phyloP scores from a whole-genome alignment of 2,797 vertebrate species.

The Eulemur mongoz region DNA sequence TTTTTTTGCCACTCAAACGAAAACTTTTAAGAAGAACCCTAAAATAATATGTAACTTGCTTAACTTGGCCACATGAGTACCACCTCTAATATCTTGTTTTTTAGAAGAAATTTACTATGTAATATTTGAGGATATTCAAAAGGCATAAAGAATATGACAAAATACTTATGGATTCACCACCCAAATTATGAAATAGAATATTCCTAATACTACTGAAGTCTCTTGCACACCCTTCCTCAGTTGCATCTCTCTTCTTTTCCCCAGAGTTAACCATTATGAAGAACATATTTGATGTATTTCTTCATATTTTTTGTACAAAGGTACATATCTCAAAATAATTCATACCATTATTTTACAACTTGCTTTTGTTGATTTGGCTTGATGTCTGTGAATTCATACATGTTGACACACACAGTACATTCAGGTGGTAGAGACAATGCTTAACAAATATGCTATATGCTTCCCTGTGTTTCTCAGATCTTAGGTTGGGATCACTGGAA shows the following conservation, averaged over 20 bases:
- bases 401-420: neutral
- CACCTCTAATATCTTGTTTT: neutral
- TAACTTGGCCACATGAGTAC: neutral
- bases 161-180: neutral
- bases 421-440: neutral
- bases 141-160: conserved; percentile 11
- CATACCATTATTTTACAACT: conserved; percentile 17
- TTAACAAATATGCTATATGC: neutral
- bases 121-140: conserved; percentile 32
- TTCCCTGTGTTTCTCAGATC: neutral
- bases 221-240: neutral
- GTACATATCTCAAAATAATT: neutral
- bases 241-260: neutral
- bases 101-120: neutral
- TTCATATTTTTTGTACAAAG: conserved; percentile 6
- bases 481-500: neutral
- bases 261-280: neutral
- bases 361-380: conserved; percentile 2
- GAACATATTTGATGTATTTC: neutral
- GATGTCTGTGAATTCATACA: conserved; percentile 27
- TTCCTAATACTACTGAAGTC: neutral
- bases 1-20: neutral
- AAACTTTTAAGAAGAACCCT: neutral
- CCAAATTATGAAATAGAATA: neutral
- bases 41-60: conserved; percentile 18